A percentile compares a stretch with the other conserved stretches of the same genome.
Evolutionary conservation across 2,113 vertebrate genomes (phyloP).

Genomic region (Cepphus grylle): DNA sequence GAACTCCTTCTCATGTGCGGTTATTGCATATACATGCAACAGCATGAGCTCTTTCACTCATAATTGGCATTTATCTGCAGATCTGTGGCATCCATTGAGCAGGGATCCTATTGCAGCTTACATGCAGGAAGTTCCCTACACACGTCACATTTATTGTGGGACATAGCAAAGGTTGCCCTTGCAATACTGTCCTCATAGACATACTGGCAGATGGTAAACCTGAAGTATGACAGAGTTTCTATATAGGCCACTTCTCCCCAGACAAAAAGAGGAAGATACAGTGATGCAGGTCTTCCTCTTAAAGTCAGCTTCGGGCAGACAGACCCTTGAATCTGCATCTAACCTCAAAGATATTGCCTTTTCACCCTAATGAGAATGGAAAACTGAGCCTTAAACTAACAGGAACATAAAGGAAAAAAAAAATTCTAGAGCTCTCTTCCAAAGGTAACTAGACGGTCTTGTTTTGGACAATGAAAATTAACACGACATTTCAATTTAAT

Average conservation of each 20-base stretch:
- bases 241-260: background rate
- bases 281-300: background rate
- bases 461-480: background rate
- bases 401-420: background rate
- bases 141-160: background rate
- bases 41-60: background rate
- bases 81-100: background rate
- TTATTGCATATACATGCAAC: background rate
- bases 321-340: background rate
- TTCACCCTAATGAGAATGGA: background rate
- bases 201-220: background rate
- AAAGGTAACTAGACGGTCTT: background rate
- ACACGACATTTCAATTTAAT: background rate
- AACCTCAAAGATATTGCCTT: background rate
- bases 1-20: background rate
- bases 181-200: background rate
- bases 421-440: background rate
- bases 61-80: background rate
- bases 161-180: background rate
- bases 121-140: background rate
- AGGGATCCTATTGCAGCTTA: background rate
- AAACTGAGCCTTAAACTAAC: background rate
- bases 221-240: background rate
- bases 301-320: background rate
- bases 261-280: background rate